Conservation (phyloP, 2,113 vertebrate genomes). For the Calidris pygmaea region DNA sequence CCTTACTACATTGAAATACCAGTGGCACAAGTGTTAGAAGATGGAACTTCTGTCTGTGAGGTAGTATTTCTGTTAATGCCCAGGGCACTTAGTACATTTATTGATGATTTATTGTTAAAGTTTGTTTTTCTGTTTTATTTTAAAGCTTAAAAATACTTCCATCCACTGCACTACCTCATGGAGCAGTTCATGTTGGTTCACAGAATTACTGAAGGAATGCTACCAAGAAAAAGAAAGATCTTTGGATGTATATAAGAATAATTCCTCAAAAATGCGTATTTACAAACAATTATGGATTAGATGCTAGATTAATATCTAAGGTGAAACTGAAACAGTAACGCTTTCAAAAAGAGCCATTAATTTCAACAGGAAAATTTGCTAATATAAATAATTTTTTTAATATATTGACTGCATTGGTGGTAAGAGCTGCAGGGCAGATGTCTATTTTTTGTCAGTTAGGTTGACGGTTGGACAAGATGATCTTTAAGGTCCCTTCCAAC, state of each 20-base stretch:
- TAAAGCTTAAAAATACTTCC: not conserved
- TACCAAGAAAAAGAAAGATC: not conserved
- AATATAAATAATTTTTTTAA: not conserved
- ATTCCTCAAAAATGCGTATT: not conserved
- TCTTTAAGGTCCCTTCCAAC: too few relatives aligned
- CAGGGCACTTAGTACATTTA: not conserved
- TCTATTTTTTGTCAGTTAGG: too few relatives aligned
- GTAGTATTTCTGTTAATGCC: not conserved
- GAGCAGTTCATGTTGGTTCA: not conserved
- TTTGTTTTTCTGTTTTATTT: not conserved
- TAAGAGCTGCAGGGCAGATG: not conserved
- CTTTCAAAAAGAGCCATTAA: not conserved
- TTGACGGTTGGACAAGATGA: too few relatives aligned
- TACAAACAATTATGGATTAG: not conserved
- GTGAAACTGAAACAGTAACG: not conserved
- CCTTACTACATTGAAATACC: fast-evolving
- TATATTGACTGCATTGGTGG: not conserved
- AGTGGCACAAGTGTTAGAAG: not conserved
- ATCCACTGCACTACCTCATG: not conserved
- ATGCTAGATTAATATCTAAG: not conserved
- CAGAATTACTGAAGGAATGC: not conserved
- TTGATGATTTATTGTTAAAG: not conserved
- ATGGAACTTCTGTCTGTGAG: not conserved
- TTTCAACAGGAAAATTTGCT: not conserved
- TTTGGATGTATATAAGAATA: not conserved